phyloP scores from a whole-genome alignment of 2,113 vertebrate species.

The Rhipidura dahli region DNA sequence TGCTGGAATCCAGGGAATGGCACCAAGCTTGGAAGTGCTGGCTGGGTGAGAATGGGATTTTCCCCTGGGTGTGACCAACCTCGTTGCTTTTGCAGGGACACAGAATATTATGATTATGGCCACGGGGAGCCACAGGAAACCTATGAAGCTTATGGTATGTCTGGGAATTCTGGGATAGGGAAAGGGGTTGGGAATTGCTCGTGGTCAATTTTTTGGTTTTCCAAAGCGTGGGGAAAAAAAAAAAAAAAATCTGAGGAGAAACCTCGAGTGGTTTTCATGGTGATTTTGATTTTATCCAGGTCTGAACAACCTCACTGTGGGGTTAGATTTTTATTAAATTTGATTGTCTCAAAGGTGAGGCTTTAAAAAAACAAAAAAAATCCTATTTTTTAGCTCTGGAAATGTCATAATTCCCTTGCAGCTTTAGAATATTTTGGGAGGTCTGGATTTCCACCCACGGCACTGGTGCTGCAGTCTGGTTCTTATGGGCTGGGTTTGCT shows the following conservation, averaged over 20 bases:
- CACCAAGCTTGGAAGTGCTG: not conserved
- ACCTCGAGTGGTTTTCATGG: not conserved
- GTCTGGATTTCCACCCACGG: constrained; percentile 28
- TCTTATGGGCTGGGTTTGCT: not conserved
- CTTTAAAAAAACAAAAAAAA: not conserved
- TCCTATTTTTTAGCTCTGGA: not conserved
- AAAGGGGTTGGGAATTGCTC: not conserved
- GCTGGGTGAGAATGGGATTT: not conserved
- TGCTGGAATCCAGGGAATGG: not conserved
- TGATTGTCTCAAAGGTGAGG: not conserved
- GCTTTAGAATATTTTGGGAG: not conserved
- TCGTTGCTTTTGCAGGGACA: constrained; percentile 80
- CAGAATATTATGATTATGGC: constrained; percentile 97
- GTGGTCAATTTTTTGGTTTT: not conserved
- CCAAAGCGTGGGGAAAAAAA: fast-evolving
- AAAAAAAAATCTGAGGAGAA: not conserved
- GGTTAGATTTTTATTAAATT: not conserved
- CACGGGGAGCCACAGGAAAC: constrained; percentile 92
- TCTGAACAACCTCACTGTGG: not conserved
- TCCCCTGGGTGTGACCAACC: not conserved
- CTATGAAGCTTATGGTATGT: constrained; percentile 92
- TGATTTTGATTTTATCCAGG: not conserved
- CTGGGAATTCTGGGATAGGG: not conserved
- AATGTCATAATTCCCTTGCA: not conserved
- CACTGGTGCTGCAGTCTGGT: not conserved